phyloP scores from a whole-genome alignment of 2,888 invertebrate genomes.

The Xiphydria camelus region DNA sequence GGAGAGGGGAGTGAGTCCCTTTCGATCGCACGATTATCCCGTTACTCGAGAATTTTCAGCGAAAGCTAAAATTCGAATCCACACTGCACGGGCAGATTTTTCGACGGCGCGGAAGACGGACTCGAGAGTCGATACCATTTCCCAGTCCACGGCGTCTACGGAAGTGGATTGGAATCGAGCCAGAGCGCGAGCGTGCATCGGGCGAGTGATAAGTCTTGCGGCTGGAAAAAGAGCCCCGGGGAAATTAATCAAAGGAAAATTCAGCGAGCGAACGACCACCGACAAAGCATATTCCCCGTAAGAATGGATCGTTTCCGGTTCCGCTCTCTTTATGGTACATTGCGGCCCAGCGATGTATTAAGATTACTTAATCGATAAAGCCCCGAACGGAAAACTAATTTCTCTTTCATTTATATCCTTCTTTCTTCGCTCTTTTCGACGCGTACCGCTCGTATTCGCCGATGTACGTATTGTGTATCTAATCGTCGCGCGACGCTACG shows the following conservation, averaged over 20 bases:
- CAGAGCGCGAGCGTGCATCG: slow-evolving; percentile 19
- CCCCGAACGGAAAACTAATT: slow-evolving; percentile 48
- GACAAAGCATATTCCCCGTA: slow-evolving; percentile 58
- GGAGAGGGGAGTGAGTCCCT: too few species aligned
- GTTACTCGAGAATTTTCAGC: too few species aligned
- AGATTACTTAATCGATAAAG: slow-evolving; percentile 59
- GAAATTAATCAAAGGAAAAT: slow-evolving; percentile 57
- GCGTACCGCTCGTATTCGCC: too few species aligned
- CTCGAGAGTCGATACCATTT: too few species aligned
- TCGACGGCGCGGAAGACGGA: too few species aligned
- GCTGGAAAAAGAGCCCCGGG: slow-evolving; percentile 28
- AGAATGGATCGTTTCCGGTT: slow-evolving; percentile 58
- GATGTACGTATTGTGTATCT: too few species aligned
- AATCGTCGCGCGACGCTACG: too few species aligned
- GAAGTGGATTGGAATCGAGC: slow-evolving; percentile 26
- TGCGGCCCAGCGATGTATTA: slow-evolving; percentile 59
- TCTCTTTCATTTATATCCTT: slow-evolving; percentile 39
- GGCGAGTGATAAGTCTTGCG: slow-evolving; percentile 27
- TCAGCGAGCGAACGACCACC: slow-evolving; percentile 47
- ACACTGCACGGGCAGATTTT: too few species aligned
- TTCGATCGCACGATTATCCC: too few species aligned
- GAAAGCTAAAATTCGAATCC: too few species aligned
- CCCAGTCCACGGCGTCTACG: too few species aligned
- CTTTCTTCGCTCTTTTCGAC: background rate
- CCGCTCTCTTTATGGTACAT: slow-evolving; percentile 58